A percentile compares a stretch with the other conserved stretches of the same genome.
These are phyloP conservation scores for Drosophila dives DNA, from an alignment of 2,888 invertebrate species.

Conservation along the genomic window DNA sequence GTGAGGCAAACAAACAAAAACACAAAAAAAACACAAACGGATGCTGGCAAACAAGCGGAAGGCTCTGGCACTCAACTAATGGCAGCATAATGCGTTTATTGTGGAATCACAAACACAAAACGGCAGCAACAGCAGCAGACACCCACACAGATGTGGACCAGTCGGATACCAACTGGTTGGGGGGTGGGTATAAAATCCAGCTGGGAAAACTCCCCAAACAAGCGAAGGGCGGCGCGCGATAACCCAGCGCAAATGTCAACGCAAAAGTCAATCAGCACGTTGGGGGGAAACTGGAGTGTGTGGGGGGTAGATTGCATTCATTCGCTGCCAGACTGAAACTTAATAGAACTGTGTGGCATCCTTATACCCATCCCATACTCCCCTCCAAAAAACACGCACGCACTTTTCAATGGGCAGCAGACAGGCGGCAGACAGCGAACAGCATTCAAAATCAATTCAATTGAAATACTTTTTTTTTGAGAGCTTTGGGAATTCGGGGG, in stretches of 20 bases:
- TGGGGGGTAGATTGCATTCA: not conserved
- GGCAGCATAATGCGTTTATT: constrained; percentile 80
- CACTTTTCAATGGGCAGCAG: constrained; percentile 73
- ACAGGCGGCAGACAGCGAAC: constrained; percentile 61
- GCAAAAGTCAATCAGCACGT: constrained; percentile 75
- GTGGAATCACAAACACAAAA: constrained; percentile 63
- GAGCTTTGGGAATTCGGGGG: constrained; percentile 17
- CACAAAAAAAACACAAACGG: constrained; percentile 59
- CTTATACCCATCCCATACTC: not conserved
- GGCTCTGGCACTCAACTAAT: constrained; percentile 80
- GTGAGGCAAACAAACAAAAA: constrained; percentile 47
- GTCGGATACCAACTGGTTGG: constrained; percentile 3
- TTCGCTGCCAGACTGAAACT: constrained; percentile 31
- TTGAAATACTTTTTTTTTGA: constrained; percentile 66
- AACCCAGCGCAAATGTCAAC: constrained; percentile 75
- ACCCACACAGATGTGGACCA: constrained; percentile 44
- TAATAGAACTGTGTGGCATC: constrained; percentile 48
- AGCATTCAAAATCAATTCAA: constrained; percentile 81
- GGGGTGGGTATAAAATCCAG: not conserved
- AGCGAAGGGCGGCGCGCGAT: constrained; percentile 53
- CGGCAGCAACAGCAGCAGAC: constrained; percentile 10
- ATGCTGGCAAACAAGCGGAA: constrained; percentile 79
- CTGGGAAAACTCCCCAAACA: constrained; percentile 32
- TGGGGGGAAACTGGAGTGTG: not conserved
- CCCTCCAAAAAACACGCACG: constrained; percentile 53